Percentiles rank a stretch among this genome's conserved stretches.
Evolutionary conservation across 2,797 vertebrate species (phyloP).

Genomic region (Sphenodon punctatus): DNA sequence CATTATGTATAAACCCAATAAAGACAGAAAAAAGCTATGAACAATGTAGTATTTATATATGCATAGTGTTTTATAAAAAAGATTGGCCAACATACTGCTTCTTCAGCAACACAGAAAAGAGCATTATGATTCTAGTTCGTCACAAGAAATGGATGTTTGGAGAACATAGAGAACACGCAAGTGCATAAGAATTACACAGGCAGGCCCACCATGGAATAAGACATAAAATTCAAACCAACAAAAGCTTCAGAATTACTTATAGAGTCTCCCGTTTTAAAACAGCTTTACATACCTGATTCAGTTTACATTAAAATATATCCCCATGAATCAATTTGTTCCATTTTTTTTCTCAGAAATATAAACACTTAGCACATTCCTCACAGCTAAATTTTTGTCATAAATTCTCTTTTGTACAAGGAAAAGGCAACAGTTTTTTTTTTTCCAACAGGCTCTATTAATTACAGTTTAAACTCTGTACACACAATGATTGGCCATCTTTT

Average conservation of each 20-base stretch:
- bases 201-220: constrained; percentile 89
- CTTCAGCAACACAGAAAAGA: constrained; percentile 90
- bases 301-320: constrained; percentile 95
- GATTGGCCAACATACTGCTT: constrained; percentile 97
- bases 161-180: constrained; percentile 92
- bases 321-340: constrained; percentile 90
- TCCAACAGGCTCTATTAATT: constrained; percentile 92
- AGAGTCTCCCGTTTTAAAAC: constrained; percentile 90
- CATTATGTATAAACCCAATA: constrained; percentile 90
- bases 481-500: constrained; percentile 86
- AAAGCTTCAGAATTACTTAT: constrained; percentile 87
- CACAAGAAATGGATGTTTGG: constrained; percentile 89
- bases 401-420: constrained; percentile 99
- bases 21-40: constrained; percentile 99
- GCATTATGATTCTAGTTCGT: constrained; percentile 89
- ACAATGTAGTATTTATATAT: constrained; percentile 99
- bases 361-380: constrained; percentile 97
- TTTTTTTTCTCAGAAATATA: constrained; percentile 89
- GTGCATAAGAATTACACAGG: constrained; percentile 91
- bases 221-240: constrained; percentile 82
- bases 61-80: constrained; percentile 98
- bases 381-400: constrained; percentile 92
- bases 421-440: constrained; percentile 93
- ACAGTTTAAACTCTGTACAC: constrained; percentile 93
- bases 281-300: constrained; percentile 98